A percentile compares a stretch with the other conserved stretches of the same genome.
Conservation (phyloP, 2,113 vertebrate genomes). For the Alexandromys fortis region DNA sequence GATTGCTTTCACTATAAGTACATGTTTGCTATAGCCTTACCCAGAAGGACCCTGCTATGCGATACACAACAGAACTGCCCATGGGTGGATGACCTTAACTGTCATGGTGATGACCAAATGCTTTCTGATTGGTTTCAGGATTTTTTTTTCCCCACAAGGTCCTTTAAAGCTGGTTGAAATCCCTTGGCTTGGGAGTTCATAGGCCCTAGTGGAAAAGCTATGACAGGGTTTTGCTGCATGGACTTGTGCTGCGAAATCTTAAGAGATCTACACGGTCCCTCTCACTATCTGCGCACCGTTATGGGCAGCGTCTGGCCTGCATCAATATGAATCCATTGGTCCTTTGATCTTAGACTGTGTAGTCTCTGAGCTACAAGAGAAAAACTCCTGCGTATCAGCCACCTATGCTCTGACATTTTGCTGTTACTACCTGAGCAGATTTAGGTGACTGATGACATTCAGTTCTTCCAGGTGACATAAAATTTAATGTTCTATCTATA, state of each 20-base stretch:
- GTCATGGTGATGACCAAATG: no score
- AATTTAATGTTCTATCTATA: not conserved
- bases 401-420: not conserved
- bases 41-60: not conserved
- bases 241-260: not conserved
- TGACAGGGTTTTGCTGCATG: not conserved
- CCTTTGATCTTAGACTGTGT: not conserved
- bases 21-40: not conserved
- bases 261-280: not conserved
- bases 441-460: not conserved
- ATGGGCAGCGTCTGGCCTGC: no score
- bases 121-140: not conserved
- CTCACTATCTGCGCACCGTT: not conserved
- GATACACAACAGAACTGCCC: not conserved
- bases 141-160: no score
- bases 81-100: not conserved
- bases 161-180: not conserved
- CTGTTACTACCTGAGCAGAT: not conserved
- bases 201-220: not conserved
- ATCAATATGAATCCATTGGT: not conserved
- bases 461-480: not conserved
- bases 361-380: not conserved
- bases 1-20: slow-evolving; percentile 40
- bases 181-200: not conserved
- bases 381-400: not conserved